phyloP scores from a whole-genome alignment of 1,140 invertebrate genomes.

The Lordiphosa stackelbergi region DNA sequence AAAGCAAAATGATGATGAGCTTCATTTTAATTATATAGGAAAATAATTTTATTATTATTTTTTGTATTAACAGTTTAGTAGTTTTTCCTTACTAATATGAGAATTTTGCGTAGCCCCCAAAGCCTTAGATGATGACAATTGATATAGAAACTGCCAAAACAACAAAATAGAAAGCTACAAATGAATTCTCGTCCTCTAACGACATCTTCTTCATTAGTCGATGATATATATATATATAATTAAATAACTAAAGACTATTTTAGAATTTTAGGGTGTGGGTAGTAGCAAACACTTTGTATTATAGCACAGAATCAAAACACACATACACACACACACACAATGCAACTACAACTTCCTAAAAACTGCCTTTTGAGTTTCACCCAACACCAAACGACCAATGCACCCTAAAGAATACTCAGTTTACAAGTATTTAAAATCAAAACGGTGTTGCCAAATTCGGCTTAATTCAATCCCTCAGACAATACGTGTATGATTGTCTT shows the following conservation, averaged over 20 bases:
- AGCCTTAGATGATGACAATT: slow-evolving; percentile 4
- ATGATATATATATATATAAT: slow-evolving; percentile 62
- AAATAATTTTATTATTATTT: slow-evolving; percentile 66
- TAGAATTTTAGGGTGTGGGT: slow-evolving; percentile 71
- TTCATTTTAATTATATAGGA: slow-evolving; percentile 46
- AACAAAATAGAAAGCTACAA: slow-evolving; percentile 54
- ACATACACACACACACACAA: slow-evolving; percentile 34
- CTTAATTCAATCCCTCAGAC: slow-evolving; percentile 39
- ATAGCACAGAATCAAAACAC: slow-evolving; percentile 54
- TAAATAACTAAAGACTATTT: slow-evolving; percentile 69
- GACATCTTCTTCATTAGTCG: slow-evolving; percentile 78
- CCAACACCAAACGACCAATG: slow-evolving; percentile 60
- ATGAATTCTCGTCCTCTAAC: slow-evolving; percentile 74
- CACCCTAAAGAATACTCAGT: slow-evolving; percentile 58
- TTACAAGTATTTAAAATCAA: slow-evolving; percentile 36
- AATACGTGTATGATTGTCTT: slow-evolving; percentile 64
- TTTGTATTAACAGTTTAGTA: slow-evolving; percentile 67
- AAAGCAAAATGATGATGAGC: slow-evolving; percentile 43
- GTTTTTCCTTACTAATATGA: slow-evolving; percentile 67
- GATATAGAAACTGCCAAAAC: slow-evolving; percentile 48
- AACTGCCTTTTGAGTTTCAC: slow-evolving; percentile 61
- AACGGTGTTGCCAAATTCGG: slow-evolving; percentile 1
- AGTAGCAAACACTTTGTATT: slow-evolving; percentile 70
- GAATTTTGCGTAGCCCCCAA: slow-evolving; percentile 68
- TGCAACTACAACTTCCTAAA: slow-evolving; percentile 52